These are phyloP conservation scores for Ichneumon xanthorius DNA, from an alignment of 2,888 invertebrate species.

Conservation along the genomic window DNA sequence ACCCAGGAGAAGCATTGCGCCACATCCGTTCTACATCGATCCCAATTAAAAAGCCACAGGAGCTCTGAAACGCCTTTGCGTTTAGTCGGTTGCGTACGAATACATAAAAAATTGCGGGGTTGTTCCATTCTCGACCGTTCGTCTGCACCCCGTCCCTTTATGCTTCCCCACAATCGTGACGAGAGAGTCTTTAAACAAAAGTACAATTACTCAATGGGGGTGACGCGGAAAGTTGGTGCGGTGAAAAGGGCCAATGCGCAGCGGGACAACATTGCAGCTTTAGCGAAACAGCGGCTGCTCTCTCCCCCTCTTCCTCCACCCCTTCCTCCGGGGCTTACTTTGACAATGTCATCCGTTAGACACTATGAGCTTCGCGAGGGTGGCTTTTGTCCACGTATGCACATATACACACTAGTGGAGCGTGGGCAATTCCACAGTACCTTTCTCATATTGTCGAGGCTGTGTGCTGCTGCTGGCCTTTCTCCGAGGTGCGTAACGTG, in stretches of 20 bases:
- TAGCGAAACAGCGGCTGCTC: conserved; percentile 5
- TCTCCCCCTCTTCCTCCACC: conserved; percentile 3
- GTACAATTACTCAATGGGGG: conserved; percentile 57
- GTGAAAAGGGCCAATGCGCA: background rate
- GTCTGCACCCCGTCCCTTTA: background rate
- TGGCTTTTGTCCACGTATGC: conserved; percentile 33
- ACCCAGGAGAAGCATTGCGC: background rate
- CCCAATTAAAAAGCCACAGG: background rate
- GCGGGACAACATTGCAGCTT: conserved; percentile 21
- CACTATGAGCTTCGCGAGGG: conserved; percentile 56
- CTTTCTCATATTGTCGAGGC: conserved; percentile 32
- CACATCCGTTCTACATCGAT: background rate
- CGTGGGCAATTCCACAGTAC: conserved; percentile 21
- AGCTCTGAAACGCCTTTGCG: background rate
- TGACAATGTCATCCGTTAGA: conserved; percentile 77
- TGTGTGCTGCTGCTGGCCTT: conserved; percentile 15
- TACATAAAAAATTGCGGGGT: background rate
- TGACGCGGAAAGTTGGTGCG: conserved; percentile 22
- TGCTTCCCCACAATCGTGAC: background rate
- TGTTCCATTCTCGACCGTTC: background rate
- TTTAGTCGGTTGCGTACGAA: background rate
- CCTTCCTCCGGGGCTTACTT: conserved; percentile 68
- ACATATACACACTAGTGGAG: background rate
- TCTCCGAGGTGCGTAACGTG: conserved; percentile 11
- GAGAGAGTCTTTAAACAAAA: conserved; percentile 52